These are phyloP conservation scores for Sciaenops ocellatus DNA, from an alignment of 2,797 vertebrate genomes.

Conservation along the genomic window DNA sequence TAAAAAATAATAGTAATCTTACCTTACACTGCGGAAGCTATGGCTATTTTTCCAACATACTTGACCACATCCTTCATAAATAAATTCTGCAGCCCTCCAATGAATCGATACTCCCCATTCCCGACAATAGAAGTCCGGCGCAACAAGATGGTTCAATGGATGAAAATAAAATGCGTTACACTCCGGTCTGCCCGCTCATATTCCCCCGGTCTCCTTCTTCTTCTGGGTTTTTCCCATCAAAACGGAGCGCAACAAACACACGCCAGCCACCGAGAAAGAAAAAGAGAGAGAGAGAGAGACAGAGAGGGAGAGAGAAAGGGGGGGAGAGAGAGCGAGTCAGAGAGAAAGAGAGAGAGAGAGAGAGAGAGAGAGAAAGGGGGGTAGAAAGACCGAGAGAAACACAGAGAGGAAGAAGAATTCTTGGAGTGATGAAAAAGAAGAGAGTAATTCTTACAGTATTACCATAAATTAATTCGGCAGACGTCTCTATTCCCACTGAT, in stretches of 20 bases:
- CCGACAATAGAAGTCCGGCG: conserved; percentile 86
- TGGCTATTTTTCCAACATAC: conserved; percentile 97
- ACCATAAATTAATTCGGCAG: conserved; percentile 74
- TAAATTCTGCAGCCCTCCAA: conserved; percentile 87
- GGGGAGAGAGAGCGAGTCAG: conserved; percentile 31
- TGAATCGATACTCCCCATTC: conserved; percentile 94
- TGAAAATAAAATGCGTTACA: conserved; percentile 85
- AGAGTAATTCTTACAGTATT: conserved; percentile 74
- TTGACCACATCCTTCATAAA: conserved; percentile 91
- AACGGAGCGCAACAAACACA: conserved; percentile 81
- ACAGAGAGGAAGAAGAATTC: conserved; percentile 60
- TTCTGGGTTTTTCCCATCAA: conserved; percentile 83
- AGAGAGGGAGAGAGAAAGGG: conserved; percentile 6
- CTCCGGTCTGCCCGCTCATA: conserved; percentile 84
- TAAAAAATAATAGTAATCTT: conserved; percentile 65
- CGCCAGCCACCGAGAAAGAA: conserved; percentile 74
- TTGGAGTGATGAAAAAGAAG: conserved; percentile 73
- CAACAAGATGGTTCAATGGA: conserved; percentile 89
- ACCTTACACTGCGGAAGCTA: conserved; percentile 99
- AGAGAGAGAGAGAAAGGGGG: conserved; percentile 36
- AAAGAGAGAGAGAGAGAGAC: conserved; percentile 23
- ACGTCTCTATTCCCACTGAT: conserved; percentile 71
- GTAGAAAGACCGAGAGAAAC: conserved; percentile 20
- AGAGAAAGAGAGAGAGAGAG: conserved; percentile 37
- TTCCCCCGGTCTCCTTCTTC: conserved; percentile 76